Evolutionary conservation across 1,140 invertebrate species (phyloP).

Genomic region (Reticulitermes speratus): DNA sequence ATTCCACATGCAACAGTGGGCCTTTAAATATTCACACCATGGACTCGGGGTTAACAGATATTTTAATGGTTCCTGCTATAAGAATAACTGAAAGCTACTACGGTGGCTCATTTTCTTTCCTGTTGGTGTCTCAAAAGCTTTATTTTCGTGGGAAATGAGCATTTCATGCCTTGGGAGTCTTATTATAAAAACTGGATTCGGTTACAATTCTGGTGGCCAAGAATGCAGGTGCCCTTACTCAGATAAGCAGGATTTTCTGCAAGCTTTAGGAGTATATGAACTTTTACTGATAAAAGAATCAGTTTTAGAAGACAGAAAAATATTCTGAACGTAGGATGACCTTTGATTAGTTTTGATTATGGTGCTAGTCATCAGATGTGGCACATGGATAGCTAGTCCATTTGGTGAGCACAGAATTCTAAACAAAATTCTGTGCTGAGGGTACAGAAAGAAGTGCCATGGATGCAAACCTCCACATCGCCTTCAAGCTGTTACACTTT

Average conservation of each 20-base stretch:
- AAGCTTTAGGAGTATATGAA: background rate
- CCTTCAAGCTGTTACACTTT: too few species aligned
- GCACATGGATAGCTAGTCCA: too few species aligned
- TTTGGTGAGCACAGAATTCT: too few species aligned
- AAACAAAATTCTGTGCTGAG: background rate
- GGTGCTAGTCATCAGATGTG: background rate
- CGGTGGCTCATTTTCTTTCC: too few species aligned
- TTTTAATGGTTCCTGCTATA: too few species aligned
- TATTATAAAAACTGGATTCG: background rate
- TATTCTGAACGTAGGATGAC: slow-evolving; percentile 2
- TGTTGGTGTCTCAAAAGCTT: too few species aligned
- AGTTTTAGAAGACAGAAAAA: background rate
- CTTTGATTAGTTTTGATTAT: background rate
- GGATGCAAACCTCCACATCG: too few species aligned
- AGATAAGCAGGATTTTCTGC: background rate
- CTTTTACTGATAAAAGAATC: background rate
- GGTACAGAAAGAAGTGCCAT: too few species aligned
- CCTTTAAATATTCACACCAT: too few species aligned
- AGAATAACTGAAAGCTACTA: too few species aligned
- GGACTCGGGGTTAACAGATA: too few species aligned
- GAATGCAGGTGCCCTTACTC: background rate
- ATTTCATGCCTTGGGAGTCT: background rate
- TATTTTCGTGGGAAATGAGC: background rate
- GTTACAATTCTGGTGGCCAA: background rate
- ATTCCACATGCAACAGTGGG: too few species aligned